Conservation (phyloP, 64 coral and sea anemone species). For the Exaiptasia diaphana region DNA sequence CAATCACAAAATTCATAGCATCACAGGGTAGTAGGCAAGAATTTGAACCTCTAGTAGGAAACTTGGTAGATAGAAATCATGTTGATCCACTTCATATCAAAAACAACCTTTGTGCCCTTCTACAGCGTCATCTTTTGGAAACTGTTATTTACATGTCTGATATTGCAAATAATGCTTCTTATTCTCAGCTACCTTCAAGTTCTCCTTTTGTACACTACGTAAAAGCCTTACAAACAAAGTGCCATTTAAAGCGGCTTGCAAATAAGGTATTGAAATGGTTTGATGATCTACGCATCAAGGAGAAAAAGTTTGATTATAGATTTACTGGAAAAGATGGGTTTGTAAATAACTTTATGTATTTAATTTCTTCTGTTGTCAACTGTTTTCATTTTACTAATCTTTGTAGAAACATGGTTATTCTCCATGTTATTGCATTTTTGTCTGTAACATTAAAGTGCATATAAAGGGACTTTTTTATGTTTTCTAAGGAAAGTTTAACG, state of each 20-base stretch:
- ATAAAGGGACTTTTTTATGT: too few species aligned
- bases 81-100: slow-evolving; percentile 60
- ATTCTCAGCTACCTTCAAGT: slow-evolving; percentile 11
- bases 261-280: slow-evolving; percentile 23
- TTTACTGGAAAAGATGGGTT: slow-evolving; percentile 30
- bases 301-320: slow-evolving; percentile 10
- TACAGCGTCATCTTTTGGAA: slow-evolving; percentile 3
- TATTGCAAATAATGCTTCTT: neutral
- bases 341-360: slow-evolving; percentile 16
- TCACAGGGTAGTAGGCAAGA: slow-evolving; percentile 58
- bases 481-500: too few species aligned
- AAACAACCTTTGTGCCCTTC: slow-evolving; percentile 41
- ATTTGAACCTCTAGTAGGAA: slow-evolving; percentile 54
- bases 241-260: neutral
- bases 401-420: too few species aligned
- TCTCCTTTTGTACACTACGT: neutral
- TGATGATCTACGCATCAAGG: slow-evolving; percentile 2
- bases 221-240: neutral
- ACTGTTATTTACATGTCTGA: neutral
- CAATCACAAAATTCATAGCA: slow-evolving; percentile 42
- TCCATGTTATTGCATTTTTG: too few species aligned
- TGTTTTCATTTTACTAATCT: too few species aligned
- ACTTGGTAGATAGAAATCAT: slow-evolving; percentile 46
- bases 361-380: neutral
- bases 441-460: too few species aligned